Evolutionary conservation across 2,888 invertebrate species (phyloP).

Genomic region (Cabera pusaria): DNA sequence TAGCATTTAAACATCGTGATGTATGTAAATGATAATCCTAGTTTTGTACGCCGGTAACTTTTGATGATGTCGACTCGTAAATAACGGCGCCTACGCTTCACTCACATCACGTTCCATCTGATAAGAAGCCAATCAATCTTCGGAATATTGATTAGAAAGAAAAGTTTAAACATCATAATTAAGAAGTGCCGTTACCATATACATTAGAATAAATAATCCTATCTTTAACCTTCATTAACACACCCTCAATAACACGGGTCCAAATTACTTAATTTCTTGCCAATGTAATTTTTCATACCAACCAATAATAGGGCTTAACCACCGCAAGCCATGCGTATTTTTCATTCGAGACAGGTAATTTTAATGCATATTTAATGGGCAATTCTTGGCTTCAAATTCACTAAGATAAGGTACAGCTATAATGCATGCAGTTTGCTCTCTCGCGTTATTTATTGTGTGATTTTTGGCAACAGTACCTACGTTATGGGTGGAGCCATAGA

Average conservation of each 20-base stretch:
- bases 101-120: conserved; percentile 9
- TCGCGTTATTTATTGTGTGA: conserved; percentile 80
- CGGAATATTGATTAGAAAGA: conserved; percentile 4
- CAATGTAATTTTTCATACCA: conserved; percentile 40
- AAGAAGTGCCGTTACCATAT: too few relatives aligned
- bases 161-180: too few relatives aligned
- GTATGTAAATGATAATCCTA: too few relatives aligned
- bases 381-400: conserved; percentile 82
- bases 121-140: conserved; percentile 9
- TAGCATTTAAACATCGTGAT: too few relatives aligned
- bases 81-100: too few relatives aligned
- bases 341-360: conserved; percentile 79
- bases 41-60: too few relatives aligned
- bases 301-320: conserved; percentile 41
- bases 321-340: conserved; percentile 56
- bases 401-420: conserved; percentile 80
- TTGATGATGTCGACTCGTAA: too few relatives aligned
- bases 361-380: conserved; percentile 83
- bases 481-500: conserved; percentile 27
- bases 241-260: background rate
- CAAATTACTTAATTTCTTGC: conserved; percentile 2
- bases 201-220: too few relatives aligned
- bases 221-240: conserved; percentile 1
- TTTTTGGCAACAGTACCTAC: conserved; percentile 75
- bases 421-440: conserved; percentile 80